Base-by-base conservation (phyloP, 37 sponge, comb jelly and placozoan species). In the Halisarca cf. caerulea region DNA sequence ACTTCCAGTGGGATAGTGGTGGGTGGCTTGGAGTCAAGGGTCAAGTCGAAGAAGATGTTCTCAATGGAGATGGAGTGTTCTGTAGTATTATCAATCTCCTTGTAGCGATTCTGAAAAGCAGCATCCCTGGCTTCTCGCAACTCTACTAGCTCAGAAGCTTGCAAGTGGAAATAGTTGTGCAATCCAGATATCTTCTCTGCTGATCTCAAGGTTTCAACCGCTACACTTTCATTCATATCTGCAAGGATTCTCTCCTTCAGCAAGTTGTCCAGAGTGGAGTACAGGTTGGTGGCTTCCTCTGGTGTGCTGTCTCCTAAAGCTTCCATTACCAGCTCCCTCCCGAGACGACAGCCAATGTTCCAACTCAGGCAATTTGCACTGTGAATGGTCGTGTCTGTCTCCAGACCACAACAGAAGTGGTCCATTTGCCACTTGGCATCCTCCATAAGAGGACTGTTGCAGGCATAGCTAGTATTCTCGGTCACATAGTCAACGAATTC, bases 341-440 rank as follows among this genome's bases (percentile, higher is more conserved):
- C 69, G 1, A 68, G 69, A 28, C 69, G 30, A 34, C 69, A 68
- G 33, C 34, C 69, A 28, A 68, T 34, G 69, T 68, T 68, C 69
- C 69, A 34, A 28, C 69, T 34, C 69, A 68, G 33, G 33, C 69
- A 68, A 17, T 28, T 30, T 28, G 30, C 34, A 30, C 30, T 68
- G 69, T 68, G 69, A 1, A 68, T 7, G 4, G 30, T 28, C 32
- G 69, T 4, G 11, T 7, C 32, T 17, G 17, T 34, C 35, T 30
- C 34, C n/a, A 68, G 35, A 28, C 35, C 69, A 30, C 69, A 68
- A 5, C 69, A 68, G 35, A 32, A 68, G 69, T 68, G 69, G 69
- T 68, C 69, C 69, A 68, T 68, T 30, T 27, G 35, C 69, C 69
- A 68, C 4, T 68, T 28, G 17, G 35, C 2, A 27, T 68, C 69